Percentiles rank a stretch among this genome's conserved stretches.
Conservation (phyloP, 2,888 invertebrate species). For the Sphaerophoria rueppellii region DNA sequence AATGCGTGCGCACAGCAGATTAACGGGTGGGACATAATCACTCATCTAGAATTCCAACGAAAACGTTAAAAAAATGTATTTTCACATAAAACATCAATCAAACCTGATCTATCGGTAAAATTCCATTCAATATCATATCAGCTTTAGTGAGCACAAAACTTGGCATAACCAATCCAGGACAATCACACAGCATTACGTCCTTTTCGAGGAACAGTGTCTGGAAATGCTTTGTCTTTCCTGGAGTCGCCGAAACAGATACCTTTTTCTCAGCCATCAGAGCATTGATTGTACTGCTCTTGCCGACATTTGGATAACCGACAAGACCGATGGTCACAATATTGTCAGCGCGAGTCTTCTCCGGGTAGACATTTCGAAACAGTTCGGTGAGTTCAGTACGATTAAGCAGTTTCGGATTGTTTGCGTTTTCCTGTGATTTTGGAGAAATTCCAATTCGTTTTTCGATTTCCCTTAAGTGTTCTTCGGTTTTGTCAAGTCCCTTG, state of each 20-base stretch:
- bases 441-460: conserved; percentile 83
- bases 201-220: conserved; percentile 92
- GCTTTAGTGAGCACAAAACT: conserved; percentile 97
- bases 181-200: conserved; percentile 94
- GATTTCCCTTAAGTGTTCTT: conserved; percentile 84
- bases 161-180: conserved; percentile 99
- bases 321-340: conserved; percentile 92
- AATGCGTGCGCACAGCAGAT: conserved; percentile 90
- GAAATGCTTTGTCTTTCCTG: conserved; percentile 99
- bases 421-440: conserved; percentile 75
- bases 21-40: conserved; percentile 94
- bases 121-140: conserved; percentile 97
- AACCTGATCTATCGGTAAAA: conserved; percentile 96
- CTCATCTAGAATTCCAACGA: conserved; percentile 85
- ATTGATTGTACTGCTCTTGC: conserved; percentile 99
- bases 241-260: conserved; percentile 97
- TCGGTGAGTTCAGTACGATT: conserved; percentile 87
- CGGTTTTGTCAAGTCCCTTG: conserved; percentile 83
- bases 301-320: conserved; percentile 99
- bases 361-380: conserved; percentile 86
- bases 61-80: not conserved
- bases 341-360: conserved; percentile 82
- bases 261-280: conserved; percentile 92
- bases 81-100: not conserved
- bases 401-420: conserved; percentile 82